Evolutionary conservation across 30 jellyfish, hydroid and myxozoan genomes (phyloP).

Genomic region (Clytia hemisphaerica): DNA sequence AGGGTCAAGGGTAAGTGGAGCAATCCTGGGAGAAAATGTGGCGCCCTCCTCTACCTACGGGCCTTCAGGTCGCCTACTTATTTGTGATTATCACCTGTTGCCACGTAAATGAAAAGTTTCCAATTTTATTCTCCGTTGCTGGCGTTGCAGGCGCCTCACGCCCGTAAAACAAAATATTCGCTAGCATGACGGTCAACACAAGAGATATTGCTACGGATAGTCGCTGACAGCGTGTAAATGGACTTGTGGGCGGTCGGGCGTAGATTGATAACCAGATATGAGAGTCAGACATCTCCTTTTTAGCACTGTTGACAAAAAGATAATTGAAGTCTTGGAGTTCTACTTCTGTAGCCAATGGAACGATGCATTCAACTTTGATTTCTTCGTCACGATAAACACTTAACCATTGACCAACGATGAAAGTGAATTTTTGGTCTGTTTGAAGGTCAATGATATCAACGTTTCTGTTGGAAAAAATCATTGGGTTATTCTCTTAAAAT

Average conservation of each 20-base stretch:
- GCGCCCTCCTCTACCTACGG: no score
- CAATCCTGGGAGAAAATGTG: no score
- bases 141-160: slow-evolving; percentile 54
- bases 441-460: slow-evolving; percentile 52
- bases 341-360: slow-evolving; percentile 61
- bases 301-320: slow-evolving; percentile 48
- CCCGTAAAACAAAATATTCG: slow-evolving; percentile 60
- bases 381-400: slow-evolving; percentile 76
- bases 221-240: slow-evolving; percentile 70
- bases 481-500: no score
- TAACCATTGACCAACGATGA: slow-evolving; percentile 71
- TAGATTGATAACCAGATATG: slow-evolving; percentile 78
- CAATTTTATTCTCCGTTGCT: slow-evolving; percentile 56
- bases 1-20: no score
- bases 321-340: slow-evolving; percentile 70
- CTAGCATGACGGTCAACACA: slow-evolving; percentile 75
- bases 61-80: no score
- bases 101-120: slow-evolving; percentile 59
- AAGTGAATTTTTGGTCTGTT: slow-evolving; percentile 44
- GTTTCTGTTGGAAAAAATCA: slow-evolving; percentile 37
- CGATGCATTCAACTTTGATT: slow-evolving; percentile 56
- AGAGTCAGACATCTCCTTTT: slow-evolving; percentile 54
- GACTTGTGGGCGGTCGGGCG: slow-evolving; percentile 88
- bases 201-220: slow-evolving; percentile 55
- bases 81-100: slow-evolving; percentile 37